A percentile compares a stretch with the other conserved stretches of the same genome.
Conservation (phyloP, 2,888 invertebrate genomes). For the Phrixothrix hirtus region DNA sequence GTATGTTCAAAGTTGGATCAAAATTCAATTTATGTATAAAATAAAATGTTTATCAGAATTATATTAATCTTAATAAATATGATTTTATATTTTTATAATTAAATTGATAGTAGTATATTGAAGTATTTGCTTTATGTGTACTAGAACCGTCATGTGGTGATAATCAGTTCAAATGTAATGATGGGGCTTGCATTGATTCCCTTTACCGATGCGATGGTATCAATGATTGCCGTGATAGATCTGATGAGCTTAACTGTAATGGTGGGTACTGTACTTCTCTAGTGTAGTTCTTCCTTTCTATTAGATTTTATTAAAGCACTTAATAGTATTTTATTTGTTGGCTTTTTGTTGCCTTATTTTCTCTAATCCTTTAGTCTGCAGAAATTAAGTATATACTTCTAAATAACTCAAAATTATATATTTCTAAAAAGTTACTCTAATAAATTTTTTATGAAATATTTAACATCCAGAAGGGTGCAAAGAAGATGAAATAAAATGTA, state of each 20-base stretch:
- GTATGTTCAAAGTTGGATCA: constrained; percentile 31
- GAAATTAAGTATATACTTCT: neutral
- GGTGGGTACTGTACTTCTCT: constrained; percentile 42
- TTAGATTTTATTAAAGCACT: too few relatives aligned
- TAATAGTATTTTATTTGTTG: too few relatives aligned
- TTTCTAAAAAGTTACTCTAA: neutral
- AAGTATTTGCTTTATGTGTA: constrained; percentile 34
- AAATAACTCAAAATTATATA: neutral
- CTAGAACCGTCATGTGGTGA: constrained; percentile 57
- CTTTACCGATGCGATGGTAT: constrained; percentile 59
- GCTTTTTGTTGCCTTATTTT: neutral
- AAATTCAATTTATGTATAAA: constrained; percentile 1
- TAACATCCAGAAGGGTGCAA: constrained; percentile 21
- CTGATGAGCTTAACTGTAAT: constrained; percentile 59
- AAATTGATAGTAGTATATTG: constrained; percentile 5
- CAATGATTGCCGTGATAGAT: constrained; percentile 59
- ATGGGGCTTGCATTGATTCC: constrained; percentile 63
- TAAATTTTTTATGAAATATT: neutral
- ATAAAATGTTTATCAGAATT: too few relatives aligned
- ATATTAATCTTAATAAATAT: too few relatives aligned
- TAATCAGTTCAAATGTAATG: constrained; percentile 65
- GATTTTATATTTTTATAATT: too few relatives aligned
- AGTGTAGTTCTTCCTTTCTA: too few relatives aligned
- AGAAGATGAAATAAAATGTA: constrained; percentile 26
- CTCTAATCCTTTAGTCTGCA: neutral